phyloP scores from a whole-genome alignment of 2,113 vertebrate species.

The Mirza zaza region DNA sequence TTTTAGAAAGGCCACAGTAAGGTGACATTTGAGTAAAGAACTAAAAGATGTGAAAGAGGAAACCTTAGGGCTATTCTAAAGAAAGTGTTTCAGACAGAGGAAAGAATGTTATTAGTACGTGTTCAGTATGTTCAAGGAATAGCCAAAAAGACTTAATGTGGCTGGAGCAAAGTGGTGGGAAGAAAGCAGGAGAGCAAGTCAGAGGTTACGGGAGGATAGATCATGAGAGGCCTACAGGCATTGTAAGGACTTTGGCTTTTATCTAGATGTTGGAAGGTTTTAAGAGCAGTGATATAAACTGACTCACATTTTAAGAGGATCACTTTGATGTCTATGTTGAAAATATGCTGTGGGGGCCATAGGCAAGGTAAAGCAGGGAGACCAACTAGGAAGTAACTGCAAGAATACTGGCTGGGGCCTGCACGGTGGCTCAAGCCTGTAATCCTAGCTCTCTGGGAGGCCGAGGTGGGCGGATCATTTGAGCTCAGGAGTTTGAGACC shows the following conservation, averaged over 20 bases:
- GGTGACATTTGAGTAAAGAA: background rate
- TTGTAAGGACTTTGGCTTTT: background rate
- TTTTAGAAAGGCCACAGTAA: background rate
- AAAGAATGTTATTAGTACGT: background rate
- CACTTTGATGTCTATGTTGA: background rate
- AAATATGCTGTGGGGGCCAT: background rate
- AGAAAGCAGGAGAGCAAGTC: background rate
- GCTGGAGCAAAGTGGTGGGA: background rate
- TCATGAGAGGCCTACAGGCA: fast-evolving
- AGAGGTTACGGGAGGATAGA: fast-evolving
- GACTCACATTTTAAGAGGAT: background rate
- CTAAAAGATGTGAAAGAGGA: background rate
- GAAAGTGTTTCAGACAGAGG: background rate
- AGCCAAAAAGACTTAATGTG: background rate
- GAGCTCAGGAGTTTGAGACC: too few species aligned
- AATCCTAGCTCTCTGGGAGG: too few species aligned
- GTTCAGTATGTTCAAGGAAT: background rate
- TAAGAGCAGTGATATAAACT: background rate
- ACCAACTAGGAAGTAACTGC: background rate
- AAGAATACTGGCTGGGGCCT: background rate
- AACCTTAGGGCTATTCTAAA: background rate
- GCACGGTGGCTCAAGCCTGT: too few species aligned
- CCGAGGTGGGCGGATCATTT: too few species aligned
- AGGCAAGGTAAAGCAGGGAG: background rate
- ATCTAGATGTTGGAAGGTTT: background rate